Evolutionary conservation across 2,797 vertebrate species (phyloP).

Genomic region (Echiichthys vipera): DNA sequence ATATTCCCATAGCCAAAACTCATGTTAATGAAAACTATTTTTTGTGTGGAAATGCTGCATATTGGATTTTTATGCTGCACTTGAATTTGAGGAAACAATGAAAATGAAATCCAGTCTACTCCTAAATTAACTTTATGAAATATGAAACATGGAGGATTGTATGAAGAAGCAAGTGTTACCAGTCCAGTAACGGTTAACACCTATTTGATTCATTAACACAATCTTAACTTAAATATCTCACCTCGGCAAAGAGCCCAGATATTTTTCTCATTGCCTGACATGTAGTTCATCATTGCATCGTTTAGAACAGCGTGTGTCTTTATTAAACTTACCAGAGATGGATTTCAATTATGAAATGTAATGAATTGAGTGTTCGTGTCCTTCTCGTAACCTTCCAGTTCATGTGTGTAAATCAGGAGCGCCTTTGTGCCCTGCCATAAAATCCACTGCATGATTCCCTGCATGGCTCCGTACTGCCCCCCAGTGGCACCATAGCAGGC

Average conservation of each 20-base stretch:
- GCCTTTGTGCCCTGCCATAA: conserved; percentile 19
- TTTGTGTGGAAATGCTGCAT: neutral
- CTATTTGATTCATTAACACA: neutral
- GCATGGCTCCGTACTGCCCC: conserved; percentile 51
- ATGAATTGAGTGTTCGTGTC: conserved; percentile 49
- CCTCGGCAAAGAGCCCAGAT: neutral
- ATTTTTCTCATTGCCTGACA: conserved; percentile 5
- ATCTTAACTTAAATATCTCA: neutral
- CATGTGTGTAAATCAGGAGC: conserved; percentile 44
- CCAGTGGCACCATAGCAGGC: conserved; percentile 52
- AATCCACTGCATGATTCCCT: conserved; percentile 23
- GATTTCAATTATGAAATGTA: conserved; percentile 43
- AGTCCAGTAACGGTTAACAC: neutral
- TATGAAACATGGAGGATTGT: neutral
- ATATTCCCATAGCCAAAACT: neutral
- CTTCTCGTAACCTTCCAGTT: conserved; percentile 65
- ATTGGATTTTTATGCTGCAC: neutral
- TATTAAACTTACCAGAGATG: conserved; percentile 29
- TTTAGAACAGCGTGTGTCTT: neutral
- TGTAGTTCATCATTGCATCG: neutral
- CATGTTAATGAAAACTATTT: neutral
- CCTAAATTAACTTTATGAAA: neutral
- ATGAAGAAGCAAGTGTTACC: neutral
- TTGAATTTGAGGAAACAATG: neutral
- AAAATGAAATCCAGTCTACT: neutral